phyloP scores from a whole-genome alignment of 2,113 vertebrate genomes.

The Lontra canadensis region DNA sequence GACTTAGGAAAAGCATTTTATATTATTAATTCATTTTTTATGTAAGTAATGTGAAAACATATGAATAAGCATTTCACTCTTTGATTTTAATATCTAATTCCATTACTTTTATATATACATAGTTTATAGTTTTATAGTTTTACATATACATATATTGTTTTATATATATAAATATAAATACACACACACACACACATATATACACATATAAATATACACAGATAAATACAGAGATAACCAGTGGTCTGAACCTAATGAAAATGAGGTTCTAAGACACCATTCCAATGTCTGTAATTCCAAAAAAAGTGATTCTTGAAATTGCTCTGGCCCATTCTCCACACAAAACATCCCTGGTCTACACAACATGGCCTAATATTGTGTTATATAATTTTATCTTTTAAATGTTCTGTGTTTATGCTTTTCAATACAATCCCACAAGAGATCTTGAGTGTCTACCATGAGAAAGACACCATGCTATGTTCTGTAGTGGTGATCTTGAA shows the following conservation, averaged over 20 bases:
- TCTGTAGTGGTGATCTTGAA: neutral
- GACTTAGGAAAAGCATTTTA: slow-evolving; percentile 10
- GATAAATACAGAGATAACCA: neutral
- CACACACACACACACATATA: neutral
- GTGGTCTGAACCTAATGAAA: neutral
- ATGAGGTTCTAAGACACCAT: neutral
- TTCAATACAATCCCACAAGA: neutral
- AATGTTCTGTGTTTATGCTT: neutral
- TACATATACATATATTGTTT: too few species aligned
- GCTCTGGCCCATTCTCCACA: neutral
- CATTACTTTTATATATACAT: neutral
- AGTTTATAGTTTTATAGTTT: too few species aligned
- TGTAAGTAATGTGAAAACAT: neutral
- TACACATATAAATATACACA: neutral
- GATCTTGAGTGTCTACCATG: neutral
- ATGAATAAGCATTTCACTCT: slow-evolving; percentile 10
- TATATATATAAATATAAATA: neutral
- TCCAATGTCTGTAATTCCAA: neutral
- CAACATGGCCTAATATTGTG: neutral
- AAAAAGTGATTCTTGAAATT: slow-evolving; percentile 29
- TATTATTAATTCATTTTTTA: neutral
- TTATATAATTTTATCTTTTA: neutral
- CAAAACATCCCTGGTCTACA: neutral
- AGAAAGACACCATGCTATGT: neutral
- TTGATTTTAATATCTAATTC: slow-evolving; percentile 32